A percentile compares a stretch with the other conserved stretches of the same genome.
Conservation (phyloP, 2,113 vertebrate genomes). For the Sebastes fasciatus region DNA sequence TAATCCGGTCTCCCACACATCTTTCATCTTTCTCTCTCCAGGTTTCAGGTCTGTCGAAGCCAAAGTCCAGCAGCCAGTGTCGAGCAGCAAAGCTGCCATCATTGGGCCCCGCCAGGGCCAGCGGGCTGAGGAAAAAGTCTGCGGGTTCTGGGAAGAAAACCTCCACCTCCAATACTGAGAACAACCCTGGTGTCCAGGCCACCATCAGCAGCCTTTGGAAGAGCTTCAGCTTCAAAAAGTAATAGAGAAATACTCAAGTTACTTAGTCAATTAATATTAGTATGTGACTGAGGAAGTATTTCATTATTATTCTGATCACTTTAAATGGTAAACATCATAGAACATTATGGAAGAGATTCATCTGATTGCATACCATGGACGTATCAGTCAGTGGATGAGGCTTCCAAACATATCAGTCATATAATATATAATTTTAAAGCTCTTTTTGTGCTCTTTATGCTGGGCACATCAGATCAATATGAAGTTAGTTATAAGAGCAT, state of each 20-base stretch:
- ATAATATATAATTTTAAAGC: too few species aligned
- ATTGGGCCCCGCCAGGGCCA: conserved; percentile 87
- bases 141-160: conserved; percentile 73
- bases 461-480: too few species aligned
- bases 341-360: background rate
- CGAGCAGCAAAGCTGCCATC: conserved; percentile 77
- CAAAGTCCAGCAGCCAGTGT: conserved; percentile 61
- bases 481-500: too few species aligned
- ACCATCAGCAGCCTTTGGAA: conserved; percentile 93
- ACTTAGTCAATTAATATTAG: background rate
- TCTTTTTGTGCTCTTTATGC: too few species aligned
- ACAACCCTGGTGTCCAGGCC: conserved; percentile 87
- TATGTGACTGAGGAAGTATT: background rate
- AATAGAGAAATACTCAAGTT: background rate
- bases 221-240: conserved; percentile 93
- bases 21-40: conserved; percentile 56
- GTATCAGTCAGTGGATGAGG: background rate
- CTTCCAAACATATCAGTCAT: background rate
- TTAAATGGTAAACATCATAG: background rate
- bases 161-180: conserved; percentile 84
- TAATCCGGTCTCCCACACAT: background rate
- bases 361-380: background rate
- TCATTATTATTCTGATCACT: background rate
- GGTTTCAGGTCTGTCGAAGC: conserved; percentile 87
- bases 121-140: conserved; percentile 89